Conservation (phyloP, 2,888 invertebrate genomes). For the Heliconius sara region DNA sequence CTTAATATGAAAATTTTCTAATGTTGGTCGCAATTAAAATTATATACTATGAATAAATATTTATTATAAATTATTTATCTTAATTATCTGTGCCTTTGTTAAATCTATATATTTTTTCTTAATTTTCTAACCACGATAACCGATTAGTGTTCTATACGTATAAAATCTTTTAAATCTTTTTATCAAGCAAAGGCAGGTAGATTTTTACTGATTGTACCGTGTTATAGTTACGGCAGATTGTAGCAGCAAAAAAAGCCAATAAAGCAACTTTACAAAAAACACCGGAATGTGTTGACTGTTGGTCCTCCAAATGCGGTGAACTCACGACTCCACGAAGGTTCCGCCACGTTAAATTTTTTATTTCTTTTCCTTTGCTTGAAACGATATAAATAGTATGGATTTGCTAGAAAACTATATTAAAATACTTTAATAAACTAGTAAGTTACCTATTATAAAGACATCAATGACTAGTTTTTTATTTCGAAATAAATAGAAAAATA, state of each 20-base stretch:
- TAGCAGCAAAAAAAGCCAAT: constrained; percentile 36
- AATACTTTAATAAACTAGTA: not conserved
- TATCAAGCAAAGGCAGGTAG: not conserved
- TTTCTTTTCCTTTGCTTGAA: constrained; percentile 45
- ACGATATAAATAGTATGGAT: constrained; percentile 54
- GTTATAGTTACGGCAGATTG: constrained; percentile 19
- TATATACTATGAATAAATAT: not conserved
- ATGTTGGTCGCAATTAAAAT: not conserved
- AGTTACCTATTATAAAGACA: not conserved
- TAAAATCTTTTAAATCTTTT: not conserved
- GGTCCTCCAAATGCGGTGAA: constrained; percentile 64
- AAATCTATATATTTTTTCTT: not conserved
- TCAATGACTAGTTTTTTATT: not conserved
- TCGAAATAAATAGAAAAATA: not conserved
- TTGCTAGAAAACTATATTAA: constrained; percentile 27
- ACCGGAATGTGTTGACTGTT: constrained; percentile 61
- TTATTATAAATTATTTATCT: not conserved
- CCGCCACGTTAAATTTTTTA: constrained; percentile 55
- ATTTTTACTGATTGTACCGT: not conserved
- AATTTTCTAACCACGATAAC: not conserved
- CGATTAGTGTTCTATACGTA: not conserved
- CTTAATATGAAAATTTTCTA: not conserved
- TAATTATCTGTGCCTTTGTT: not conserved
- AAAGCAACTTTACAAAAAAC: constrained; percentile 40
- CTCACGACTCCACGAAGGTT: constrained; percentile 65